Conservation (phyloP, 2,888 invertebrate genomes). For the Fabriciana adippe region DNA sequence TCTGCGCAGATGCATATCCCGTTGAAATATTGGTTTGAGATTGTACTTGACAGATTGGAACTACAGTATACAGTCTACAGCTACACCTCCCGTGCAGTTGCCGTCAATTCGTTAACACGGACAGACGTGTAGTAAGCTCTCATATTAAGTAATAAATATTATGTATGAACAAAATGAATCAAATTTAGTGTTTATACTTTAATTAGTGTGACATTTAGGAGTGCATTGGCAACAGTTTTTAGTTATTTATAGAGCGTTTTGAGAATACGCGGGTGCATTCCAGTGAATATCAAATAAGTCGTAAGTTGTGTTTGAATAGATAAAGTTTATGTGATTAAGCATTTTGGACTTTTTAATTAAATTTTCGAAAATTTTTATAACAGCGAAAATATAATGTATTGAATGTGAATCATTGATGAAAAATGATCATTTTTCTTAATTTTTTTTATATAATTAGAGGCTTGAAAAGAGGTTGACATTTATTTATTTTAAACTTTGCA, state of each 20-base stretch:
- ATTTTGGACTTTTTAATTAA: neutral
- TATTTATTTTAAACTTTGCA: neutral
- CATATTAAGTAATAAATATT: constrained; percentile 12
- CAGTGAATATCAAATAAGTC: constrained; percentile 1
- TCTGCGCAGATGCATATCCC: constrained; percentile 30
- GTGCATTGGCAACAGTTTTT: constrained; percentile 49
- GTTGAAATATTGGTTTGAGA: constrained; percentile 10
- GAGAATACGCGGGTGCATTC: constrained; percentile 26
- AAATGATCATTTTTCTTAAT: no score
- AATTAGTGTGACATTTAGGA: constrained; percentile 41
- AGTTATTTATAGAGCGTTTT: constrained; percentile 47
- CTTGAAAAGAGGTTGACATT: neutral
- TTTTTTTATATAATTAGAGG: no score
- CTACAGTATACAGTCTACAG: neutral
- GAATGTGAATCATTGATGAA: no score
- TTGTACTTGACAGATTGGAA: constrained; percentile 24
- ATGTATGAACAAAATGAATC: constrained; percentile 25
- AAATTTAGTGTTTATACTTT: constrained; percentile 28
- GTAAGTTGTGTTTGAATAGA: neutral
- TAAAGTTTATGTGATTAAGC: neutral
- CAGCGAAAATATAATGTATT: no score
- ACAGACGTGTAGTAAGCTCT: constrained; percentile 14
- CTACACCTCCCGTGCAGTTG: constrained; percentile 30
- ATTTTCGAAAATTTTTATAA: no score
- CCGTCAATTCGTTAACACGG: constrained; percentile 22